These are phyloP conservation scores for Calephelis virginiensis DNA, from an alignment of 1,140 invertebrate genomes.

Conservation along the genomic window DNA sequence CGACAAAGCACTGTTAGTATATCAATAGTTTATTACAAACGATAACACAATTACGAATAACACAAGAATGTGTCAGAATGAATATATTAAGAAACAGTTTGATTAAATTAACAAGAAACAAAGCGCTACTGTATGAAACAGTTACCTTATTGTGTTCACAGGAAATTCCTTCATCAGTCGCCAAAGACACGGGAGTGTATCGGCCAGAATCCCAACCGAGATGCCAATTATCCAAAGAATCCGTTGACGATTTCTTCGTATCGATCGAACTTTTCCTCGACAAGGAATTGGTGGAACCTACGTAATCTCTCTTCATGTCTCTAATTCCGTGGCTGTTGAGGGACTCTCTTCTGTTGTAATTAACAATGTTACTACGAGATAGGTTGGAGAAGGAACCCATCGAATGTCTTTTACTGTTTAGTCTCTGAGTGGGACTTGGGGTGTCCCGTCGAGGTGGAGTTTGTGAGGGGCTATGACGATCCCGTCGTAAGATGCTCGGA, in stretches of 20 bases:
- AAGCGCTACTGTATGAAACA: constrained; percentile 31
- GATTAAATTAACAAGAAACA: constrained; percentile 19
- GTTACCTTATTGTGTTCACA: constrained; percentile 62
- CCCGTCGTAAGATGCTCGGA: constrained; percentile 81
- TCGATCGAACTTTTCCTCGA: constrained; percentile 78
- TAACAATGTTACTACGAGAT: constrained; percentile 54
- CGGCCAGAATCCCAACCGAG: constrained; percentile 84
- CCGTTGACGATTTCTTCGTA: constrained; percentile 82
- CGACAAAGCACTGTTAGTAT: background rate
- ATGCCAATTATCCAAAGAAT: constrained; percentile 85
- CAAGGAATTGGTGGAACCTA: constrained; percentile 63
- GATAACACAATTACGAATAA: background rate
- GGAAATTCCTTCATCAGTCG: constrained; percentile 48
- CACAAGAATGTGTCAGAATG: constrained; percentile 1
- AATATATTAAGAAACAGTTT: background rate
- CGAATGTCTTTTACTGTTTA: constrained; percentile 65
- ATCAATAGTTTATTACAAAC: constrained; percentile 5
- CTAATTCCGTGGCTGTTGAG: constrained; percentile 51
- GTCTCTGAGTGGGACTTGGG: constrained; percentile 69
- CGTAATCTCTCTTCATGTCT: constrained; percentile 75
- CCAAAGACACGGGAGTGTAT: constrained; percentile 43
- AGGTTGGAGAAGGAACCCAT: constrained; percentile 69
- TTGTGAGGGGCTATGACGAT: constrained; percentile 78
- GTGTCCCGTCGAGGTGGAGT: constrained; percentile 79
- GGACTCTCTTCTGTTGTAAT: constrained; percentile 61